phyloP scores from a whole-genome alignment of 2,888 invertebrate species.

The Campoplex nolae region DNA sequence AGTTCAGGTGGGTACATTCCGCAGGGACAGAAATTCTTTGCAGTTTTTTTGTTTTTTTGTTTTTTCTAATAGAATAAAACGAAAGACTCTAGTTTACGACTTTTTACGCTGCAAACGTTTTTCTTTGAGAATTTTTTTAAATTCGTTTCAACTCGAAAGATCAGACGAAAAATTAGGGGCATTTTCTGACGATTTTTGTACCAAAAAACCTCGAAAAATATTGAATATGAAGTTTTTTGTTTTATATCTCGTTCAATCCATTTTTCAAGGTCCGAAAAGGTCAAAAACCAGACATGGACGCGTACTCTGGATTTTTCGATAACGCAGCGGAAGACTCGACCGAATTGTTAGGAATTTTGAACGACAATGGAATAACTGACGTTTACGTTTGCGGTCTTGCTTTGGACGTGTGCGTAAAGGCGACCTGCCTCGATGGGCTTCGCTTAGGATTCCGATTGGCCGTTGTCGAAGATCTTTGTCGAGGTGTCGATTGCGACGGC shows the following conservation, averaged over 20 bases:
- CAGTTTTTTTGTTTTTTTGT: not conserved
- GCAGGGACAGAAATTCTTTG: not conserved
- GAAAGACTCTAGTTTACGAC: not conserved
- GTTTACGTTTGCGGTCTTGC: conserved; percentile 97
- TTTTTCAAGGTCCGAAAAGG: conserved; percentile 90
- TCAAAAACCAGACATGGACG: conserved; percentile 95
- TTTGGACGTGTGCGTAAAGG: conserved; percentile 96
- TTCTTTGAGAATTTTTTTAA: not conserved
- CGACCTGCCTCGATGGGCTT: conserved; percentile 93
- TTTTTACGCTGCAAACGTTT: not conserved
- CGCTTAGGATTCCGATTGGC: conserved; percentile 95
- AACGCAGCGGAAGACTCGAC: conserved; percentile 95
- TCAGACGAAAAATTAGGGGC: not conserved
- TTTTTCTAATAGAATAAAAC: not conserved
- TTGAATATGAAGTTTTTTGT: not conserved
- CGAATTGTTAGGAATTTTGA: conserved; percentile 91
- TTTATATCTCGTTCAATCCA: not conserved
- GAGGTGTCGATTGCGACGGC: conserved; percentile 93
- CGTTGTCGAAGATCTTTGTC: conserved; percentile 95
- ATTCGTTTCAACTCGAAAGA: not conserved
- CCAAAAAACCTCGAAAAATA: not conserved
- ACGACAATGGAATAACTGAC: conserved; percentile 92
- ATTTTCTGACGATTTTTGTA: not conserved
- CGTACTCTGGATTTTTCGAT: conserved; percentile 98
- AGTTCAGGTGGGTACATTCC: conserved; percentile 85